Conservation (phyloP, 2,113 vertebrate species). For the Cercocebus atys region DNA sequence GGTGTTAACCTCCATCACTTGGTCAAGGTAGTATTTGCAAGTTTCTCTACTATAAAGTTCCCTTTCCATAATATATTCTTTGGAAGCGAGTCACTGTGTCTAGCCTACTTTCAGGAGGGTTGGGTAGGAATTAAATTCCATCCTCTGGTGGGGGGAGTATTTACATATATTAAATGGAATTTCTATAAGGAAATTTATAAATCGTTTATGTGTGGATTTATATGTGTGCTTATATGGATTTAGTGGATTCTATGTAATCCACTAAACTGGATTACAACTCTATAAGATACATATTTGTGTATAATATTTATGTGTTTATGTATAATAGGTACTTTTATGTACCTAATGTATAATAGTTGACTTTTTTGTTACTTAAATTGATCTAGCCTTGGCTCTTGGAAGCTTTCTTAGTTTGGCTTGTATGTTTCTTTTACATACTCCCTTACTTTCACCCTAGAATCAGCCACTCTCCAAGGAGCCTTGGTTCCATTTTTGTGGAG, state of each 20-base stretch:
- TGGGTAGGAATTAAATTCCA: neutral
- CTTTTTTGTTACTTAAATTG: neutral
- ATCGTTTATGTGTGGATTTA: neutral
- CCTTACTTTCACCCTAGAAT: neutral
- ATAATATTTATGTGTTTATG: neutral
- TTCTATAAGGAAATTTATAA: neutral
- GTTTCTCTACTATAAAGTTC: neutral
- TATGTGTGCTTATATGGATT: neutral
- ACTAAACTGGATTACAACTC: too few species aligned
- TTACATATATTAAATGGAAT: neutral
- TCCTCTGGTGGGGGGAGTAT: neutral
- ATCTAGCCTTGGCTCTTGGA: neutral
- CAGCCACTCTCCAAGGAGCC: neutral
- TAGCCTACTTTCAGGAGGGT: neutral
- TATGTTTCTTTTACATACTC: neutral
- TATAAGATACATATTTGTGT: too few species aligned
- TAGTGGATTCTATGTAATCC: too few species aligned
- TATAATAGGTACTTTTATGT: neutral
- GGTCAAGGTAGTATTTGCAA: neutral
- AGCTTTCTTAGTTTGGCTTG: neutral
- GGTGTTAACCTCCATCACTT: neutral
- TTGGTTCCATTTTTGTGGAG: neutral
- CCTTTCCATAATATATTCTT: neutral
- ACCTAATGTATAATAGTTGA: neutral
- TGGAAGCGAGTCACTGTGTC: neutral